Percentiles rank a stretch among this genome's conserved stretches.
phyloP scores from a whole-genome alignment of 2,797 vertebrate genomes.

The Champsocephalus gunnari region DNA sequence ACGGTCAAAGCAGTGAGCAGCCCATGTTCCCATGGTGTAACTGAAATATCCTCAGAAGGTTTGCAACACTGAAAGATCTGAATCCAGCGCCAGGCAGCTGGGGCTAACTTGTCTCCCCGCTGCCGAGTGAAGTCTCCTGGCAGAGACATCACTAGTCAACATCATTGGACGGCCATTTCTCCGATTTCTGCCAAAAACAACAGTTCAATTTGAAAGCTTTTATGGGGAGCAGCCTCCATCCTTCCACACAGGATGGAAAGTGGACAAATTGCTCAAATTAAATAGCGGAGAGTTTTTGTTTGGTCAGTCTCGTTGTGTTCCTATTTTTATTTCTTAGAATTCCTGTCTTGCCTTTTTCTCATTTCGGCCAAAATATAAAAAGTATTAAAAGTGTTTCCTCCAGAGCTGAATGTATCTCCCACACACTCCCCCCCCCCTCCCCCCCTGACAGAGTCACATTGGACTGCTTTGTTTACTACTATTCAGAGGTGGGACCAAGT shows the following conservation, averaged over 20 bases:
- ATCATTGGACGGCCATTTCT: neutral
- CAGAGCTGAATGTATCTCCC: too few species aligned
- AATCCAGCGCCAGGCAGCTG: neutral
- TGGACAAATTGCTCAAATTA: slow-evolving; percentile 13
- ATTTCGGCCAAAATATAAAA: neutral
- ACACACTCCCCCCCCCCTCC: too few species aligned
- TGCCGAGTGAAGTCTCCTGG: neutral
- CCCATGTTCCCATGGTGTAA: too few species aligned
- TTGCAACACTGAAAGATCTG: neutral
- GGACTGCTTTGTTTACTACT: too few species aligned
- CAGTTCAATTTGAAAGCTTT: neutral
- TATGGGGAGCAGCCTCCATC: neutral
- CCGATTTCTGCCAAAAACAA: neutral
- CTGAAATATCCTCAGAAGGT: neutral
- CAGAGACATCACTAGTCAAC: neutral
- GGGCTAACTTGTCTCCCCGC: neutral
- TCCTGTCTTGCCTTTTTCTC: neutral
- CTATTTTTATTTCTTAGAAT: neutral
- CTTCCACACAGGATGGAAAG: slow-evolving; percentile 2
- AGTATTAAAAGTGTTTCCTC: too few species aligned
- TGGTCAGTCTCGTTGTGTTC: neutral
- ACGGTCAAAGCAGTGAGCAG: neutral
- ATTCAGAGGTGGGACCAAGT: too few species aligned
- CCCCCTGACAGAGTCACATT: too few species aligned
- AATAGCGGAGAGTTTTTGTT: neutral